Conservation (phyloP, 1,140 invertebrate species). For the Vollenhovia emeryi region DNA sequence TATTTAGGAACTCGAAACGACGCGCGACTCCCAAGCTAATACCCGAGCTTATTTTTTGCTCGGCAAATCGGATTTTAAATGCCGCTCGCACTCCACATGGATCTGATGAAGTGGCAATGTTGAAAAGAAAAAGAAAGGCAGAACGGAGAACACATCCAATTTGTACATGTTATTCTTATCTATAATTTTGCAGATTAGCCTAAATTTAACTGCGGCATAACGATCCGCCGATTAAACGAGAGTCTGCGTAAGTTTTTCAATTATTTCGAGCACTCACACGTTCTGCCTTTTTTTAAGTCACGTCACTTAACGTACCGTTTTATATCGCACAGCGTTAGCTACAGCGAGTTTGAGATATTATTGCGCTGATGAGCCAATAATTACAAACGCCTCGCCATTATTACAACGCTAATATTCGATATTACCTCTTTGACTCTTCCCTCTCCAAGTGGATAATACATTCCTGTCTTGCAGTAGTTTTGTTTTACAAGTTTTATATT, state of each 20-base stretch:
- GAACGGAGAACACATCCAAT: constrained; percentile 1
- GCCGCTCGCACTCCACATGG: constrained; percentile 43
- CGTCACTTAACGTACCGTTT: constrained; percentile 29
- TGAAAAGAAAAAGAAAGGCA: constrained; percentile 20
- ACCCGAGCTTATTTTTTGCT: constrained; percentile 49
- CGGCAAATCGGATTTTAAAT: constrained; percentile 69
- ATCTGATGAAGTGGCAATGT: constrained; percentile 28
- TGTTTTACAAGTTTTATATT: neutral
- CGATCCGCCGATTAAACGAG: constrained; percentile 13
- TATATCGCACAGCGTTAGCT: neutral
- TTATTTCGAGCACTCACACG: neutral
- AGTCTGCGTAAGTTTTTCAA: constrained; percentile 26
- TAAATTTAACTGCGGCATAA: constrained; percentile 34
- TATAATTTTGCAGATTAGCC: constrained; percentile 34
- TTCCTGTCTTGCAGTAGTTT: neutral
- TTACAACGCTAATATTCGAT: neutral
- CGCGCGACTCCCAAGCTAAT: constrained; percentile 6
- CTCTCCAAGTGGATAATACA: neutral
- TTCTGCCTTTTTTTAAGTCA: neutral
- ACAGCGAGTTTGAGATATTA: neutral
- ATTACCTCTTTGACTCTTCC: constrained; percentile 24
- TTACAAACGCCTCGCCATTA: constrained; percentile 35
- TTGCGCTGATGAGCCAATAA: constrained; percentile 26
- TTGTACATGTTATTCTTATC: constrained; percentile 45
- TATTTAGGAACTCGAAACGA: constrained; percentile 11